phyloP scores from a whole-genome alignment of 2,888 invertebrate species.

The Pterobdella sp. region DNA sequence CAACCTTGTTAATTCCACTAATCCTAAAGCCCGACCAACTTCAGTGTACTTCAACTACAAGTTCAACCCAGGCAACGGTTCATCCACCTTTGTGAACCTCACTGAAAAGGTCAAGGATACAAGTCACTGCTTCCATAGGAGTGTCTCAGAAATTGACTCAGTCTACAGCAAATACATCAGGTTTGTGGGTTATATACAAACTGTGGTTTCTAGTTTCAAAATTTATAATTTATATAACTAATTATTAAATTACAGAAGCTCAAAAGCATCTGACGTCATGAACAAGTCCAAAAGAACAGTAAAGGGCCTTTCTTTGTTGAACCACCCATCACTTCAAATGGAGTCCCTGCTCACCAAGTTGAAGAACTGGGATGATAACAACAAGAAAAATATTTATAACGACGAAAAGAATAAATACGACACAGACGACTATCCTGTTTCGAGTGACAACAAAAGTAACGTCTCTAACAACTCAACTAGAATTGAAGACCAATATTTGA shows the following conservation, averaged over 20 bases:
- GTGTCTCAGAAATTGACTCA: conserved; percentile 47
- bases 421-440: not conserved
- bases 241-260: not conserved
- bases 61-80: conserved; percentile 15
- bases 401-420: conserved; percentile 38
- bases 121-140: conserved; percentile 49
- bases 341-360: conserved; percentile 60
- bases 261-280: conserved; percentile 36
- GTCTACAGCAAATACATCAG: conserved; percentile 33
- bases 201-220: no score
- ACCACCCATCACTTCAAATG: conserved; percentile 79
- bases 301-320: conserved; percentile 70
- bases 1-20: not conserved
- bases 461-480: not conserved
- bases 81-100: conserved; percentile 17
- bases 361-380: conserved; percentile 38
- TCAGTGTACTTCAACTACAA: conserved; percentile 24
- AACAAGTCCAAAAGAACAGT: conserved; percentile 48
- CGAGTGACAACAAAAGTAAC: not conserved
- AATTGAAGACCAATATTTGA: not conserved
- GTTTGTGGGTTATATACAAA: not conserved
- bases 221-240: not conserved
- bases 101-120: conserved; percentile 33
- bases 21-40: conserved; percentile 11
- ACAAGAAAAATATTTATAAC: conserved; percentile 3